Conservation (phyloP, 2,113 vertebrate species). For the Notothenia coriiceps region DNA sequence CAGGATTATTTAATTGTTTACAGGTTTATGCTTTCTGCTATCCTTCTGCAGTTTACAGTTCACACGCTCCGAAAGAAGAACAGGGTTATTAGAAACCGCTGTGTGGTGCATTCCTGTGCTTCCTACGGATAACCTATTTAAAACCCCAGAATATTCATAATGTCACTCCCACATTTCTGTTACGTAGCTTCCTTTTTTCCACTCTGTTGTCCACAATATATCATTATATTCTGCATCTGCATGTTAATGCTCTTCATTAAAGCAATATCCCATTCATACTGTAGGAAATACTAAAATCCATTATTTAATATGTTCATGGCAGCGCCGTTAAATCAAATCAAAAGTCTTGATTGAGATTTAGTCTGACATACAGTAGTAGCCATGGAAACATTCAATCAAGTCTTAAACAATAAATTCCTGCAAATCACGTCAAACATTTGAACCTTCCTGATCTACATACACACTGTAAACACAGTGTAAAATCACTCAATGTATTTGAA, state of each 20-base stretch:
- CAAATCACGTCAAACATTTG: not conserved
- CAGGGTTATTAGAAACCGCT: constrained; percentile 24
- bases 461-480: not conserved
- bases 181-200: constrained; percentile 5
- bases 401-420: constrained; percentile 2
- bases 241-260: constrained; percentile 30
- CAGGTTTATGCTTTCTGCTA: constrained; percentile 50
- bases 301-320: constrained; percentile 16
- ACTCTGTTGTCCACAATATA: constrained; percentile 1
- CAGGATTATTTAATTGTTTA: constrained; percentile 65
- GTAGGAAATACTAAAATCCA: constrained; percentile 39
- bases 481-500: no score
- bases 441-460: constrained; percentile 7
- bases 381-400: constrained; percentile 12
- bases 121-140: constrained; percentile 32
- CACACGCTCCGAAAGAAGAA: constrained; percentile 16
- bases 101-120: constrained; percentile 8
- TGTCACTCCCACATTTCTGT: constrained; percentile 8
- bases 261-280: constrained; percentile 30
- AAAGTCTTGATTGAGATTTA: constrained; percentile 38
- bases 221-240: constrained; percentile 25
- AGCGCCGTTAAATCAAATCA: constrained; percentile 1
- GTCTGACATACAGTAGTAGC: constrained; percentile 6
- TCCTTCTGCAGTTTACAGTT: constrained; percentile 50
- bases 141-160: constrained; percentile 3